phyloP scores from a whole-genome alignment of 1,140 invertebrate genomes.

The Caenorhabditis brenneri region DNA sequence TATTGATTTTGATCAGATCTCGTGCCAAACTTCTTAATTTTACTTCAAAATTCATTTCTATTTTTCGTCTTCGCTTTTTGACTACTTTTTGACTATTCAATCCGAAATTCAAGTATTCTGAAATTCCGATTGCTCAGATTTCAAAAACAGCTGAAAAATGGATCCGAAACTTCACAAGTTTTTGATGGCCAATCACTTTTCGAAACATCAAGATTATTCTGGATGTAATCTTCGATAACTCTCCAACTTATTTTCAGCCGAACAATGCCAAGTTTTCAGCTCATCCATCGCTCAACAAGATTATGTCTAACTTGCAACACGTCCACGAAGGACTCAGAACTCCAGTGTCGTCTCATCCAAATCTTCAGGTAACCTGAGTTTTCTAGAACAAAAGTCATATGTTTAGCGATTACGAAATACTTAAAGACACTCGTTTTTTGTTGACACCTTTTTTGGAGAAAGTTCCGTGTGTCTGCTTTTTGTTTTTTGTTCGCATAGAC shows the following conservation, averaged over 20 bases:
- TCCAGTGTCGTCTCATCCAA: slow-evolving; percentile 16
- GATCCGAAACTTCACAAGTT: not conserved
- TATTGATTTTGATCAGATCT: not conserved
- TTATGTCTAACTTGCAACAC: slow-evolving; percentile 44
- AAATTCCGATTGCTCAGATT: not conserved
- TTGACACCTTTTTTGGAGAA: not conserved
- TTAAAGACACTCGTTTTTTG: not conserved
- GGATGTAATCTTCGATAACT: not conserved
- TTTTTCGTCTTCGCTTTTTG: not conserved
- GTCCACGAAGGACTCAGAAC: slow-evolving; percentile 32
- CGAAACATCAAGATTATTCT: slow-evolving; percentile 10
- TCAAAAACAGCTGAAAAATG: slow-evolving; percentile 1
- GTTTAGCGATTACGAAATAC: slow-evolving; percentile 16
- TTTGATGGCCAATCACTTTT: not conserved
- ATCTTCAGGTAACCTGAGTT: slow-evolving; percentile 39
- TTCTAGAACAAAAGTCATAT: slow-evolving; percentile 2
- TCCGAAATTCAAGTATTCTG: not conserved
- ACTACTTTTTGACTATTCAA: not conserved
- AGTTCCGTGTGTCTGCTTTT: slow-evolving; percentile 9
- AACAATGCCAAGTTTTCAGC: slow-evolving; percentile 15
- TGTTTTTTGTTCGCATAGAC: not conserved
- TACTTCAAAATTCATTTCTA: no score
- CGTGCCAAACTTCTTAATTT: not conserved
- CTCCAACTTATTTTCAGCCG: not conserved
- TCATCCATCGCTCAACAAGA: slow-evolving; percentile 50